phyloP scores from a whole-genome alignment of 2,113 vertebrate genomes.

The Psephotus haematonotus region DNA sequence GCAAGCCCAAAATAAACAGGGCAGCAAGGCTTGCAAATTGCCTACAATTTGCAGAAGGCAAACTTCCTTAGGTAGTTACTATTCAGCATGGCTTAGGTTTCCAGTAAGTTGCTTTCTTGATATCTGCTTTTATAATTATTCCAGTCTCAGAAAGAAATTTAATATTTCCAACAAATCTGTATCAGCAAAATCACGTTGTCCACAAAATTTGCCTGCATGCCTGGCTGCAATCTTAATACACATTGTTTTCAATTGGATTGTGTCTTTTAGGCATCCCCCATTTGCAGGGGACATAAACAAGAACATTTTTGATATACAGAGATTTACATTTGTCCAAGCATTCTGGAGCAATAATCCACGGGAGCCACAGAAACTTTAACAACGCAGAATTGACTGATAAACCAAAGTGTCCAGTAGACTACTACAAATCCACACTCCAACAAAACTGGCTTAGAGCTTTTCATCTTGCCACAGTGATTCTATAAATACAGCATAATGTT shows the following conservation, averaged over 20 bases:
- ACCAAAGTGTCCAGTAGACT: slow-evolving; percentile 32
- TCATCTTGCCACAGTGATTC: slow-evolving; percentile 19
- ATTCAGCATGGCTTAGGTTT: not conserved
- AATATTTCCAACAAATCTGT: not conserved
- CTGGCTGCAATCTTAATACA: not conserved
- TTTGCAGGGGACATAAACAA: not conserved
- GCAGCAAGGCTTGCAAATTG: slow-evolving; percentile 13
- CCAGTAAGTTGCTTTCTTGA: slow-evolving; percentile 14
- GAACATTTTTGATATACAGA: not conserved
- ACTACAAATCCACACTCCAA: slow-evolving; percentile 25
- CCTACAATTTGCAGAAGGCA: not conserved
- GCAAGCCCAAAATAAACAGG: slow-evolving; percentile 6
- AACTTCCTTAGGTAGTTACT: slow-evolving; percentile 27
- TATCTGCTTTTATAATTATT: slow-evolving; percentile 31
- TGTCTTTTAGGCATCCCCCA: slow-evolving; percentile 1
- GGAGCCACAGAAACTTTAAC: slow-evolving; percentile 30
- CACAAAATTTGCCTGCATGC: not conserved
- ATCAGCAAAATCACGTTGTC: not conserved
- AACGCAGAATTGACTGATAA: slow-evolving; percentile 31
- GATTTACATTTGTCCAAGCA: slow-evolving; percentile 10
- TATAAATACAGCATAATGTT: slow-evolving; percentile 15
- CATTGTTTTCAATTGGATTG: not conserved
- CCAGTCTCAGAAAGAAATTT: not conserved
- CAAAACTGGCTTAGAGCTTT: slow-evolving; percentile 36
- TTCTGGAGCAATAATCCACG: slow-evolving; percentile 22